A percentile compares a stretch with the other conserved stretches of the same genome.
phyloP scores from a whole-genome alignment of 2,888 invertebrate species.

The Timandra comae region DNA sequence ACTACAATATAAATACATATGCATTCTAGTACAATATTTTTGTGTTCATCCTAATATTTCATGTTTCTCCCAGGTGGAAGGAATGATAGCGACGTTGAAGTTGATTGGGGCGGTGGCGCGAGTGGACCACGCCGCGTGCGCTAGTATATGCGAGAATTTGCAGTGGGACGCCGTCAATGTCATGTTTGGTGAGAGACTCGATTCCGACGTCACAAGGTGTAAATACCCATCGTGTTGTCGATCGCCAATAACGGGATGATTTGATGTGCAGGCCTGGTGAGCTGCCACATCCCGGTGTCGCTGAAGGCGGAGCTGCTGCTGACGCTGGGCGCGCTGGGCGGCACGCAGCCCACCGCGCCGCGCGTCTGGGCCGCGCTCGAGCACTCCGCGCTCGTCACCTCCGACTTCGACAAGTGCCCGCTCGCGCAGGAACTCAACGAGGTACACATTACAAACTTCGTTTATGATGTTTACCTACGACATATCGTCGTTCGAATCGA shows the following conservation, averaged over 20 bases:
- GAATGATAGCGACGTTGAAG: slow-evolving; percentile 87
- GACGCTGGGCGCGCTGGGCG: slow-evolving; percentile 88
- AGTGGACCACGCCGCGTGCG: slow-evolving; percentile 86
- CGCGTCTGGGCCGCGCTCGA: slow-evolving; percentile 92
- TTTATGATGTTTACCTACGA: too few relatives aligned
- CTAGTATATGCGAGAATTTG: slow-evolving; percentile 90
- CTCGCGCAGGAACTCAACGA: slow-evolving; percentile 92
- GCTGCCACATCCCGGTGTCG: slow-evolving; percentile 89
- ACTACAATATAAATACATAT: too few relatives aligned
- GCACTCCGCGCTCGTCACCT: slow-evolving; percentile 84
- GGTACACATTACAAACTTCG: slow-evolving; percentile 51
- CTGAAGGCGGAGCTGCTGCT: slow-evolving; percentile 90
- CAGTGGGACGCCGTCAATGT: slow-evolving; percentile 90
- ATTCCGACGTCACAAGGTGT: too few relatives aligned
- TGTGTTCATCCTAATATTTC: background rate
- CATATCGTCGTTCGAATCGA: too few relatives aligned
- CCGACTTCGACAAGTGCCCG: slow-evolving; percentile 79
- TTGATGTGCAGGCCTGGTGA: slow-evolving; percentile 79
- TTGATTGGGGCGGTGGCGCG: slow-evolving; percentile 87
- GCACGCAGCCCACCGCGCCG: slow-evolving; percentile 84
- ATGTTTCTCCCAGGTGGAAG: slow-evolving; percentile 81
- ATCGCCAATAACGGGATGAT: too few relatives aligned
- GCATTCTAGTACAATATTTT: too few relatives aligned
- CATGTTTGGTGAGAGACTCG: slow-evolving; percentile 81
- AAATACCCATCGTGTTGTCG: too few relatives aligned